Percentiles rank a stretch among this genome's conserved stretches.
These are phyloP conservation scores for Loris lydekkerianus DNA, from an alignment of 2,797 vertebrate genomes.

Conservation along the genomic window DNA sequence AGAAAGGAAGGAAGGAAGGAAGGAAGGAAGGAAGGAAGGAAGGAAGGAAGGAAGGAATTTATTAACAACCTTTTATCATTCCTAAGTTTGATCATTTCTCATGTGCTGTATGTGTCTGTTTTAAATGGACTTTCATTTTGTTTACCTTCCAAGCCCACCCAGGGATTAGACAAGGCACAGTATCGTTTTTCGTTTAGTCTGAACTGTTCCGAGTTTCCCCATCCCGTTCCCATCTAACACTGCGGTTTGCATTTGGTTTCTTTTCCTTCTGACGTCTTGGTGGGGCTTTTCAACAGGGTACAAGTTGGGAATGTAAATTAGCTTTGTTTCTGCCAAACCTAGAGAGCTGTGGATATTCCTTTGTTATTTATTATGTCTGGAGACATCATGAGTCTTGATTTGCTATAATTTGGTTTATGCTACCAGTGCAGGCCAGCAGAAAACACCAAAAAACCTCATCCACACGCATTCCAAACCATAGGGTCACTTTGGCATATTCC, in stretches of 20 bases:
- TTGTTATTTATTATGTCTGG: background rate
- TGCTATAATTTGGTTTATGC: background rate
- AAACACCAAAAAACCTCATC: background rate
- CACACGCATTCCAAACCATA: background rate
- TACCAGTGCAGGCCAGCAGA: background rate
- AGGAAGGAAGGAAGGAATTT: background rate
- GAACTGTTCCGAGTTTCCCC: background rate
- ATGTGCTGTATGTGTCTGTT: fast-evolving
- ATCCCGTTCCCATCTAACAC: background rate
- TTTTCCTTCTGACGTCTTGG: background rate
- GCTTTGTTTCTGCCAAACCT: background rate
- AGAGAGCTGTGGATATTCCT: fast-evolving
- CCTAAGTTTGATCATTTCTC: background rate
- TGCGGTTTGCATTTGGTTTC: background rate
- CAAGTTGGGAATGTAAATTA: too few relatives aligned
- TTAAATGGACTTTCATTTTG: background rate
- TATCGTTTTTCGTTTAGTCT: fast-evolving
- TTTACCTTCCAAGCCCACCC: background rate
- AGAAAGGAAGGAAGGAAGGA: too few relatives aligned
- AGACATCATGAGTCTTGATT: background rate
- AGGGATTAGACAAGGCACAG: background rate
- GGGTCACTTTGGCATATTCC: too few relatives aligned
- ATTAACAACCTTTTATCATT: background rate
- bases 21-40: too few relatives aligned
- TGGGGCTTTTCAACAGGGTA: background rate